These are phyloP conservation scores for Whitmania pigra DNA, from an alignment of 1,140 invertebrate species.

Conservation along the genomic window DNA sequence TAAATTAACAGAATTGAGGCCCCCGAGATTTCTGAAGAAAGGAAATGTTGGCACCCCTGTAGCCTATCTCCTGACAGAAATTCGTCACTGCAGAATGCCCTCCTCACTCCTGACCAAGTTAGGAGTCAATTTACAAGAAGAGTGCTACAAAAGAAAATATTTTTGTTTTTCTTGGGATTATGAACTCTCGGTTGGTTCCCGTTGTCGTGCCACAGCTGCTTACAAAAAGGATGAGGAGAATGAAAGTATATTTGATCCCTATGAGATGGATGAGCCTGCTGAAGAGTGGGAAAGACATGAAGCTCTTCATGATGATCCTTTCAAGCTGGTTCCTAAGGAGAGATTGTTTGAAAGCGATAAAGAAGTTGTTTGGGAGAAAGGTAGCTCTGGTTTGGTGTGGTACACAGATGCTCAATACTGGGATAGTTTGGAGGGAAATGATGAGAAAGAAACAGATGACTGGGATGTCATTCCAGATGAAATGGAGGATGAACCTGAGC, in stretches of 20 bases:
- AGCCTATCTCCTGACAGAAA: constrained; percentile 44
- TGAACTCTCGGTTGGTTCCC: constrained; percentile 23
- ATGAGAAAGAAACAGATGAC: constrained; percentile 51
- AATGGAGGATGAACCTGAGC: neutral
- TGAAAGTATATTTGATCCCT: constrained; percentile 19
- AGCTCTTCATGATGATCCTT: constrained; percentile 50
- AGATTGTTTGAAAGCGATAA: constrained; percentile 49
- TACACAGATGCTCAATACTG: constrained; percentile 52
- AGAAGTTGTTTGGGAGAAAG: constrained; percentile 54
- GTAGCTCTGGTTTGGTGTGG: constrained; percentile 51
- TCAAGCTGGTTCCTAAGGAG: constrained; percentile 44
- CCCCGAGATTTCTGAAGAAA: constrained; percentile 44
- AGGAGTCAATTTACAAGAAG: constrained; percentile 39
- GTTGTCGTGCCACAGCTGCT: neutral
- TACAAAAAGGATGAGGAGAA: neutral
- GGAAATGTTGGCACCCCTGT: constrained; percentile 53
- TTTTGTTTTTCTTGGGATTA: constrained; percentile 47
- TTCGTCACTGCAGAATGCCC: constrained; percentile 47
- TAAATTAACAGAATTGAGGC: constrained; percentile 40
- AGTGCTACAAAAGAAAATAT: constrained; percentile 41
- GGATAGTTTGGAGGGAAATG: constrained; percentile 47
- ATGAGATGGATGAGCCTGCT: constrained; percentile 32
- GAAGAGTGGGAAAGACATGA: constrained; percentile 48
- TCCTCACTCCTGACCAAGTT: constrained; percentile 47
- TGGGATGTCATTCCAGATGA: constrained; percentile 44